phyloP scores from a whole-genome alignment of 2,888 invertebrate species.

The Hanleya hanleyi region DNA sequence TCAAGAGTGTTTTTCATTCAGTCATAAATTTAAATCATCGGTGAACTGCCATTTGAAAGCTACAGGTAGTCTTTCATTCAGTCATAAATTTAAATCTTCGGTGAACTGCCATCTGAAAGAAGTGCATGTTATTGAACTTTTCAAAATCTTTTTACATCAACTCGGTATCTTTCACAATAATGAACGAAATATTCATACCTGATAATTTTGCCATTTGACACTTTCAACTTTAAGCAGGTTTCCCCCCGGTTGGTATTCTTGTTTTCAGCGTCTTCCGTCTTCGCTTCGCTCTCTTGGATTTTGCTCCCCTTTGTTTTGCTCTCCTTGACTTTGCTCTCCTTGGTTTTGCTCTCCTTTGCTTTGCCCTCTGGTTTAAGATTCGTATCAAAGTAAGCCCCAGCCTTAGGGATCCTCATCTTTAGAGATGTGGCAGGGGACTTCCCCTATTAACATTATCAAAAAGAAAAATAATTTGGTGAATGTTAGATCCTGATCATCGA shows the following conservation, averaged over 20 bases:
- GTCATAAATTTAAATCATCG: no score
- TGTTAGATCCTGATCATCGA: no score
- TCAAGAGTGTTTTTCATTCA: no score
- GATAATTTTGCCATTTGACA: slow-evolving; percentile 69
- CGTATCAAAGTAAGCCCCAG: slow-evolving; percentile 52
- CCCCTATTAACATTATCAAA: slow-evolving; percentile 32
- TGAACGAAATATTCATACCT: slow-evolving; percentile 56
- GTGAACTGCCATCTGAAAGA: no score
- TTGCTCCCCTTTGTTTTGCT: slow-evolving; percentile 17
- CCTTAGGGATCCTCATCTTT: slow-evolving; percentile 65
- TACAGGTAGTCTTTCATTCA: no score
- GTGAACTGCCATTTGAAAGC: no score
- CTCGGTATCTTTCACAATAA: no score
- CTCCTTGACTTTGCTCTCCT: slow-evolving; percentile 4
- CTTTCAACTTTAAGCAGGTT: slow-evolving; percentile 58
- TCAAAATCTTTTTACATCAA: no score
- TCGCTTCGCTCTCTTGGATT: slow-evolving; percentile 13
- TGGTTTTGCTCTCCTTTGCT: slow-evolving; percentile 9
- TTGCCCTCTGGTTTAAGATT: neutral
- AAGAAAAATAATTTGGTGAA: no score
- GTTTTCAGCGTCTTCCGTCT: slow-evolving; percentile 10
- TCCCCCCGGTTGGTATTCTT: neutral
- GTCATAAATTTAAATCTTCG: no score
- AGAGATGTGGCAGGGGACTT: slow-evolving; percentile 40
- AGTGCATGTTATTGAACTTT: no score